Percentiles rank a stretch among this genome's conserved stretches.
Conservation (phyloP, 2,797 vertebrate species). For the Sebastes hubbsi region DNA sequence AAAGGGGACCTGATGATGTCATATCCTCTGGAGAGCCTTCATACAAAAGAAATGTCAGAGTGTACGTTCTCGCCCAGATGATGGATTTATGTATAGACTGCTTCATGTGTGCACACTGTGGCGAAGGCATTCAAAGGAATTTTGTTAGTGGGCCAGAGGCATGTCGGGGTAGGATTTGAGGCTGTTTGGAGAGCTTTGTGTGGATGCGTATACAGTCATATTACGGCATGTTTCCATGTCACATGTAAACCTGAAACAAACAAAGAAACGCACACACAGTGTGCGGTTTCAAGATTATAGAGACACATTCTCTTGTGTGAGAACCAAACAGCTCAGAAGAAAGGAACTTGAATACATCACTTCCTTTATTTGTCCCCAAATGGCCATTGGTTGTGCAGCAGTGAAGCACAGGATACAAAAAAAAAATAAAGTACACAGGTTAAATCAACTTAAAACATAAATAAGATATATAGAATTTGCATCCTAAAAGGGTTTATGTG, state of each 20-base stretch:
- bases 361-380: neutral
- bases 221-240: slow-evolving; percentile 16
- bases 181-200: slow-evolving; percentile 48
- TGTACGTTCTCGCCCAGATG: slow-evolving; percentile 31
- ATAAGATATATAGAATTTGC: neutral
- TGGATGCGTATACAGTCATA: neutral
- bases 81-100: slow-evolving; percentile 57
- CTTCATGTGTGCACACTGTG: slow-evolving; percentile 16
- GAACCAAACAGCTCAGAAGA: neutral
- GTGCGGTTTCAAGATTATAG: neutral
- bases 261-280: neutral
- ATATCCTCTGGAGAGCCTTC: slow-evolving; percentile 61
- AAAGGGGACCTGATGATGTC: slow-evolving; percentile 63
- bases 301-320: neutral
- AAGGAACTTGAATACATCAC: neutral
- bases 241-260: slow-evolving; percentile 9
- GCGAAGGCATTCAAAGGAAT: slow-evolving; percentile 13
- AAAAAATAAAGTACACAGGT: neutral
- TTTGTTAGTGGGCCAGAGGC: slow-evolving; percentile 14
- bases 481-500: neutral
- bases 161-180: slow-evolving; percentile 16
- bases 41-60: slow-evolving; percentile 59
- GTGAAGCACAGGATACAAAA: neutral
- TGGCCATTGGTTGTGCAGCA: neutral
- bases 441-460: neutral